phyloP scores from a whole-genome alignment of 2,888 invertebrate genomes.

The Dasypogon diadema region DNA sequence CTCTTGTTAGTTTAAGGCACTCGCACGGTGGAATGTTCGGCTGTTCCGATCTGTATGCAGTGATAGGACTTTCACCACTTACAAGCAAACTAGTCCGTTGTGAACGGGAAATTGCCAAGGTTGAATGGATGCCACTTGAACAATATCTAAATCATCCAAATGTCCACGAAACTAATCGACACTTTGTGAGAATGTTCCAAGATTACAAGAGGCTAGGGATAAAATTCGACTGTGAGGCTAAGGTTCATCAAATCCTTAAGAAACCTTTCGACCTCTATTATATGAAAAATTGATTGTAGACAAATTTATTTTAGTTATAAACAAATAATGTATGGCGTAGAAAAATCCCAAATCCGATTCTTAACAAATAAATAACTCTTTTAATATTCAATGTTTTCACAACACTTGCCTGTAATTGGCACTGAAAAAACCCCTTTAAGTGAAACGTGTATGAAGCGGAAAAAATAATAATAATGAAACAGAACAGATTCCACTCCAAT shows the following conservation, averaged over 20 bases:
- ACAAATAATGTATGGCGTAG: too few relatives aligned
- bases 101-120: constrained; percentile 81
- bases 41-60: constrained; percentile 89
- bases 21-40: constrained; percentile 80
- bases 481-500: too few relatives aligned
- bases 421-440: too few relatives aligned
- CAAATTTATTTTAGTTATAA: too few relatives aligned
- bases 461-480: too few relatives aligned
- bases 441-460: too few relatives aligned
- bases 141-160: constrained; percentile 79
- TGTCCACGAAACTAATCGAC: constrained; percentile 79
- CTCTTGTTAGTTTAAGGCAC: constrained; percentile 83
- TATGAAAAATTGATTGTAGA: neutral
- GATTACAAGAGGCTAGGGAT: constrained; percentile 75
- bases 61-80: constrained; percentile 78
- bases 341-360: too few relatives aligned
- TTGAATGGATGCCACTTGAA: constrained; percentile 85
- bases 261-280: constrained; percentile 64
- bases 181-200: constrained; percentile 76
- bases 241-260: constrained; percentile 64
- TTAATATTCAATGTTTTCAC: too few relatives aligned
- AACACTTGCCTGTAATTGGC: too few relatives aligned
- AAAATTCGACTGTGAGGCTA: constrained; percentile 72
- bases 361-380: too few relatives aligned
- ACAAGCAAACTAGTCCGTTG: constrained; percentile 76